Evolutionary conservation across 1,140 invertebrate species (phyloP), one percentile per base, ranked within the genome.

Genomic region (Epicauta chinensis): DNA sequence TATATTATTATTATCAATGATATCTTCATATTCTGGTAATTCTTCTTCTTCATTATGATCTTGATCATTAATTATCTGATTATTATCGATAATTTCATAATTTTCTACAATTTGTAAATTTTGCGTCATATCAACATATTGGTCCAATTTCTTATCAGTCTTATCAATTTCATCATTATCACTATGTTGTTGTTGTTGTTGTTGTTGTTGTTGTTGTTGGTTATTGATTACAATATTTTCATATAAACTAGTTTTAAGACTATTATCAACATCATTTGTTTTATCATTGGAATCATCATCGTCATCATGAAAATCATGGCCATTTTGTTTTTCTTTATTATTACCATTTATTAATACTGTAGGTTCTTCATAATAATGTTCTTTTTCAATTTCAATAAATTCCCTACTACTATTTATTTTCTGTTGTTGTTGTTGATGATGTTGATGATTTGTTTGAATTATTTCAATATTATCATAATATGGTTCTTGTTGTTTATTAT

Each of bases 341-440:
- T n/a, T 52, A 12, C 31, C 51, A 41, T 58, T 53, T 23, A 16
- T 49, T 31, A 48, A 11, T 14, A 23, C 23, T 55, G 7, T 2
- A 14, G 59, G 59, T 15, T 48, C 48, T 23, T 62, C 60, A 48
- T 58, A 62, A 36, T 55, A 58, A 37, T 56, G 48, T 29, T 64
- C 45, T 37, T 44, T 52, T 54, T 63, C 61, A 5, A 30, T 53
- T 44, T 51, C 42, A 17, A 62, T 34, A 17, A 61, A 57, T 12
- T 53, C 45, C 16, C 47, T 32, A 50, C 44, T 44, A 51, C 41
- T 16, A 30, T 38, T 49, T 40, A 40, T 30, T 17, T 16, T 12
- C 31, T 53, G 36, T 16, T 53, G 47, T 59, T 53, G n/a, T 16
- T 36, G 32, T 16, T 55, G 37, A 36, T 39, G 13, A 30, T 38